phyloP scores from a whole-genome alignment of 1,140 invertebrate species.

The Apocrypta bakeri region DNA sequence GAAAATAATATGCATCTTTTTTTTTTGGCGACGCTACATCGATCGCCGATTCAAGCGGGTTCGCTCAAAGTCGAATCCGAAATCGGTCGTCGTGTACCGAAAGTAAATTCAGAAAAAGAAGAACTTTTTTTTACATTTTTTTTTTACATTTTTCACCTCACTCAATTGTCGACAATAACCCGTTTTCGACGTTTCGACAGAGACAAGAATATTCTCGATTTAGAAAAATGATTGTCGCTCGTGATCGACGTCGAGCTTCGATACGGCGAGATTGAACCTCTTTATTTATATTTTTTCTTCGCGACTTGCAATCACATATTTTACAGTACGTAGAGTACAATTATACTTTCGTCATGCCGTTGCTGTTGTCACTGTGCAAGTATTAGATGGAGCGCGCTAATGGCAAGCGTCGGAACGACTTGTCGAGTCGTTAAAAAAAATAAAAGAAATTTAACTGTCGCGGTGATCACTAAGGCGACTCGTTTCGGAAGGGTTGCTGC shows the following conservation, averaged over 20 bases:
- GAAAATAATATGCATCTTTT: slow-evolving; percentile 66
- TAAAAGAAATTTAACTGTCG: slow-evolving; percentile 68
- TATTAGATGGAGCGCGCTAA: not conserved
- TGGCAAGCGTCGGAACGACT: not conserved
- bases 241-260: no score
- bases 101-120: no score
- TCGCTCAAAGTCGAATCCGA: not conserved
- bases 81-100: not conserved
- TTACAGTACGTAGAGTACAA: not conserved
- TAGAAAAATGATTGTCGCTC: not conserved
- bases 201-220: not conserved
- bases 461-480: slow-evolving; percentile 67
- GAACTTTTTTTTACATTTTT: not conserved
- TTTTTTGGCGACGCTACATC: slow-evolving; percentile 56
- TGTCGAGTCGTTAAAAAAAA: not conserved
- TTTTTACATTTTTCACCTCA: not conserved
- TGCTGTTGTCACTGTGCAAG: not conserved
- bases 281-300: not conserved
- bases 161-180: not conserved
- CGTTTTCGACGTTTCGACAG: not conserved
- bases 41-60: not conserved
- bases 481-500: slow-evolving; percentile 63
- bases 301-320: not conserved
- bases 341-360: not conserved
- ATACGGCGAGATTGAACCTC: not conserved